phyloP scores from a whole-genome alignment of 2,797 vertebrate species.

The Hapalemur alaotrensis region DNA sequence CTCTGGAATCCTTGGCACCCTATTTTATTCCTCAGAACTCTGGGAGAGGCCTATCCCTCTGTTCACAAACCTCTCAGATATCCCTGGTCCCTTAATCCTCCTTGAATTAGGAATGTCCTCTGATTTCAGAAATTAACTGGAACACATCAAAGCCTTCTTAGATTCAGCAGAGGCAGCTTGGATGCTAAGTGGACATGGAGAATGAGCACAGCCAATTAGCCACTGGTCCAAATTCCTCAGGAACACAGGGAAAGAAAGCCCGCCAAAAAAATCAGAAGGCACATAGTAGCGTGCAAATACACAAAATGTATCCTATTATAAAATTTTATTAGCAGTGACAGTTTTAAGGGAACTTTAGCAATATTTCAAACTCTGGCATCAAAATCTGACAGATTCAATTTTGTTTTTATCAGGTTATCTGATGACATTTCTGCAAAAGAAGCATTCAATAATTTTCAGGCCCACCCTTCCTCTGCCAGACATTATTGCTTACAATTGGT shows the following conservation, averaged over 20 bases:
- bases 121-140: not conserved
- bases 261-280: not conserved
- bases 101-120: not conserved
- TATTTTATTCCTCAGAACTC: not conserved
- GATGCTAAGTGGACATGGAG: not conserved
- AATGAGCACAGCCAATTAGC: not conserved
- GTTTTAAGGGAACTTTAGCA: constrained; percentile 44
- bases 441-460: not conserved
- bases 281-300: not conserved
- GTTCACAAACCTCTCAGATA: not conserved
- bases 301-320: not conserved
- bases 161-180: not conserved
- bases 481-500: fast-evolving
- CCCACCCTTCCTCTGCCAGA: not conserved
- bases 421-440: constrained; percentile 42
- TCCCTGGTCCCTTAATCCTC: too few species aligned
- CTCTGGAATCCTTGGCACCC: not conserved
- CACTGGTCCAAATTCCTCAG: too few species aligned
- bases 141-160: not conserved
- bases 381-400: constrained; percentile 54
- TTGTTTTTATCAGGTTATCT: constrained; percentile 44
- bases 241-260: not conserved
- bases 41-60: not conserved
- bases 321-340: constrained; percentile 33
- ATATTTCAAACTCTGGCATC: constrained; percentile 44